These are phyloP conservation scores for Cardiocondyla obscurior DNA, from an alignment of 1,140 invertebrate genomes.

Conservation along the genomic window DNA sequence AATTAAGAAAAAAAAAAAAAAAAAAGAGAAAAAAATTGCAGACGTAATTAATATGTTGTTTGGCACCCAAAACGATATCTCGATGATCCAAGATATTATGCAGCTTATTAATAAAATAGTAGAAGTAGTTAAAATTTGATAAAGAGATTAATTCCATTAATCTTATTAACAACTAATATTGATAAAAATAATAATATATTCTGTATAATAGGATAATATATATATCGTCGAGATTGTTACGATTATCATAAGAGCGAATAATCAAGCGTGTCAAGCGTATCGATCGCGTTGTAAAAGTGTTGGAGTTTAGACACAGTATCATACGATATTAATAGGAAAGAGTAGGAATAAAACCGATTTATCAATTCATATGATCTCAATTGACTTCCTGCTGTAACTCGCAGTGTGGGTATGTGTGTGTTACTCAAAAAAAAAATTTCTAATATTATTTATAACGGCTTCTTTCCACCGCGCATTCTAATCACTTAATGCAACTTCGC, in stretches of 20 bases:
- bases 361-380: constrained; percentile 1
- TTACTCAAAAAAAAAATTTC: neutral
- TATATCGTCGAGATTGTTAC: constrained; percentile 5
- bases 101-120: neutral
- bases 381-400: neutral
- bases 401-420: neutral
- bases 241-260: neutral
- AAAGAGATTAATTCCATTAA: constrained; percentile 10
- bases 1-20: too few species aligned
- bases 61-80: neutral
- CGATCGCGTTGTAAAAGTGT: neutral
- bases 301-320: constrained; percentile 26
- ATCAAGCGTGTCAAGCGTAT: constrained; percentile 18
- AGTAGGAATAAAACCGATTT: neutral
- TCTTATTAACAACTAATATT: neutral
- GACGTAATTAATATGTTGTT: neutral
- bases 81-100: neutral
- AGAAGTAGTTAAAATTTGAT: neutral
- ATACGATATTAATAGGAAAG: neutral
- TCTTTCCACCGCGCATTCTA: neutral
- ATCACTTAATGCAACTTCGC: neutral
- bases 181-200: constrained; percentile 14
- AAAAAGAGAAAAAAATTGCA: neutral
- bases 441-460: neutral
- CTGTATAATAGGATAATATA: too few species aligned